Evolutionary conservation across 2,888 invertebrate species (phyloP).

Genomic region (Omphaloscelis lunosa): DNA sequence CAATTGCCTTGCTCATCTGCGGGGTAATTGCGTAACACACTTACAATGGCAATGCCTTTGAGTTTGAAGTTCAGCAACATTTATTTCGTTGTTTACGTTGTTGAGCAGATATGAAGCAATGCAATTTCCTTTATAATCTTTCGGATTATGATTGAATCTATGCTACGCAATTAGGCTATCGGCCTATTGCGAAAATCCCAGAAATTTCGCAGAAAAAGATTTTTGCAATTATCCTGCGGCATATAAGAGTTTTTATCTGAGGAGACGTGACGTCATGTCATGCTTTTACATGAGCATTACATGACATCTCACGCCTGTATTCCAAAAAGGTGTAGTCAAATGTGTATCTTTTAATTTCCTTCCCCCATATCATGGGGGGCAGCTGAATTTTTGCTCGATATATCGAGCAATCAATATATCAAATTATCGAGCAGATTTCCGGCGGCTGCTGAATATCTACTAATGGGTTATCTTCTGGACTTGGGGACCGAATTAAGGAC

Average conservation of each 20-base stretch:
- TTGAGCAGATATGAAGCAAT: not conserved
- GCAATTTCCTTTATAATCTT: not conserved
- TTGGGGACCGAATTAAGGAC: not conserved
- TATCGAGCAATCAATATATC: no score
- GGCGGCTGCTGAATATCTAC: not conserved
- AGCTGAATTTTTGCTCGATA: no score
- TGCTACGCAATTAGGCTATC: not conserved
- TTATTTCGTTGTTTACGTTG: not conserved
- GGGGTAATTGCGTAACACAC: no score
- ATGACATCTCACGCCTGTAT: not conserved
- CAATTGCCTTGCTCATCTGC: not conserved
- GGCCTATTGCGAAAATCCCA: no score
- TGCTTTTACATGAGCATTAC: not conserved
- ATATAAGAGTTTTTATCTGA: not conserved
- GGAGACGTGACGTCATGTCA: not conserved
- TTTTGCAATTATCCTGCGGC: no score
- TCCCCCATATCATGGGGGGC: not conserved
- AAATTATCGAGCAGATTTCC: not conserved
- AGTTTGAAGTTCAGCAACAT: not conserved
- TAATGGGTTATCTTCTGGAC: not conserved
- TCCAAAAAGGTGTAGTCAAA: not conserved
- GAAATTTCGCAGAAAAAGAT: no score
- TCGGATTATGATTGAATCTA: no score
- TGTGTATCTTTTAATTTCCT: not conserved
- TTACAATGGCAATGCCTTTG: not conserved